Evolutionary conservation across 2,113 vertebrate species (phyloP), one percentile per base, ranked within the genome.

Genomic region (Ictalurus furcatus): DNA sequence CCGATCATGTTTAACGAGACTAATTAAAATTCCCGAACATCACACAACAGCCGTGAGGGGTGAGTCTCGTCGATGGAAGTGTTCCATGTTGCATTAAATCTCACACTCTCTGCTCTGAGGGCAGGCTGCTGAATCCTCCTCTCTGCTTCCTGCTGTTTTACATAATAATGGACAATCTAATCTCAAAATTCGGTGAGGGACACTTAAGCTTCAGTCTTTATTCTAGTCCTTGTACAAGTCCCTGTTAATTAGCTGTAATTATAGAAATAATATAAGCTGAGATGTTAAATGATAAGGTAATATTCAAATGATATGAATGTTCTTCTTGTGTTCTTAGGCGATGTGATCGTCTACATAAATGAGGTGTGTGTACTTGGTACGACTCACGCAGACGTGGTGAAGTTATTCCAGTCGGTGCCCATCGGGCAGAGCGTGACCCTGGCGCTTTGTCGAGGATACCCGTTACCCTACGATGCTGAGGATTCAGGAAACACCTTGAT

Each of bases 271-370:
- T 21, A 40, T 52, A 52, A 52, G 9, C 8, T 52, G 48, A 52
- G 48, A 1, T 52, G 48, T 11, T 52, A 52, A 52, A 52, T 21
- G 17, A 37, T 21, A 40, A 73, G 71, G 7, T 21, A 19, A 73
- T 40, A 34, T 6, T 17, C 1, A 21, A 21, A 73, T 21, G n/a
- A 30, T 30, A 5, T 34, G n/a, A 71, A 11, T 23, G 37, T 37
- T 71, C 13, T 30, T 71, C n/a, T 71, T 25, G 74, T 84, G 81
- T 44, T 44, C 58, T 56, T 84, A 99, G 99, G 99, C 96, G 99
- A 99, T 90, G 99, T 99, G 94, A 99, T 99, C 90, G 98, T 99
- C 95, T 99, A 99, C 96, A 99, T 99, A 94, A 99, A 99, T 93
- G 98, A 99, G 96, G 97, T 99, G 92, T 99, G 99, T 92, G 98